These are phyloP conservation scores for Avahi laniger DNA, from an alignment of 2,797 vertebrate genomes.

Conservation along the genomic window DNA sequence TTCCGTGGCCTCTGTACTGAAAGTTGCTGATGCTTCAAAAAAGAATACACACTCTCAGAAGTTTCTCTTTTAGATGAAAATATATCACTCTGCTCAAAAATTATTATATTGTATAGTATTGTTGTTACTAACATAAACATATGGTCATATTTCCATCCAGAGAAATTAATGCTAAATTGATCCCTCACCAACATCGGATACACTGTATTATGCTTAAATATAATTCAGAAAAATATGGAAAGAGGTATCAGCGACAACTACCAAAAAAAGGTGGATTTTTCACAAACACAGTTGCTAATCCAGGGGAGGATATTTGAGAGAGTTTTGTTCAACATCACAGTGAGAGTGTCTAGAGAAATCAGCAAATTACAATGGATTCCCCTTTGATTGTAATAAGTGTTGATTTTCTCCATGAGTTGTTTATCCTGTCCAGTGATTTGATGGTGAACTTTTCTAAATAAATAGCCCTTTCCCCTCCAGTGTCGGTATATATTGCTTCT, in stretches of 20 bases:
- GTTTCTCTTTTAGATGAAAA: slow-evolving; percentile 37
- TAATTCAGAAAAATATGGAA: slow-evolving; percentile 15
- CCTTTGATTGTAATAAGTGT: slow-evolving; percentile 62
- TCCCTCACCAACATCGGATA: slow-evolving; percentile 43
- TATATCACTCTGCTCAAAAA: not conserved
- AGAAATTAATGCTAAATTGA: slow-evolving; percentile 58
- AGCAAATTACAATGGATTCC: not conserved
- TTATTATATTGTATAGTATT: not conserved
- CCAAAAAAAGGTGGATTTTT: not conserved
- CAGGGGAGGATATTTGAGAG: slow-evolving; percentile 34
- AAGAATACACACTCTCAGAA: slow-evolving; percentile 18
- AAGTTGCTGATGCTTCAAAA: slow-evolving; percentile 56
- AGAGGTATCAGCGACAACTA: not conserved
- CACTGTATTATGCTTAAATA: not conserved
- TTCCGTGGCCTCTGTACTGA: slow-evolving; percentile 25
- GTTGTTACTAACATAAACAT: slow-evolving; percentile 29
- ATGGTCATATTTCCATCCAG: slow-evolving; percentile 38
- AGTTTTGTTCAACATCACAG: not conserved
- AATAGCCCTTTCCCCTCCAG: slow-evolving; percentile 69
- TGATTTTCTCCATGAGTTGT: slow-evolving; percentile 65
- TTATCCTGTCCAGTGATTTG: slow-evolving; percentile 76
- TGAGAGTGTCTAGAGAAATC: slow-evolving; percentile 19
- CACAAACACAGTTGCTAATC: not conserved
- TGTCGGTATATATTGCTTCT: slow-evolving; percentile 60
- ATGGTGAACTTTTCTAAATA: slow-evolving; percentile 75